Evolutionary conservation across 2,888 invertebrate species (phyloP), one percentile per base, ranked within the genome.

Genomic region (Actias luna): DNA sequence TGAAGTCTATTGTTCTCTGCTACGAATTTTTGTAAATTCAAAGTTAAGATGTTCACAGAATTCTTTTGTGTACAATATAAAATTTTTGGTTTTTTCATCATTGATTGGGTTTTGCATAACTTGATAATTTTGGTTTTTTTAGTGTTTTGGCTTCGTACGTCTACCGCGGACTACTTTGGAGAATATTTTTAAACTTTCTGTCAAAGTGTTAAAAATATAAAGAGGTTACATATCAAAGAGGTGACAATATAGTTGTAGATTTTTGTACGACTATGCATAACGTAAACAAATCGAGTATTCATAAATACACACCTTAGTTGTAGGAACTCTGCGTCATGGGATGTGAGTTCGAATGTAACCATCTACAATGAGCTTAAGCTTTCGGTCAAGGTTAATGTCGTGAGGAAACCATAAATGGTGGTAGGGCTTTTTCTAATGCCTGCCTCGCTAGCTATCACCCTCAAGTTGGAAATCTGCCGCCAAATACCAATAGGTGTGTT

Each of bases 1-100:
- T 69, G 78, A 25, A 91, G 72, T 22, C 50, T 72, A 16, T 46
- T 57, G 62, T 89, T 89, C 64, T 88, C 87, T 33, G 70, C 68
- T 1, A 71, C 35, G 14, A 73, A 58, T 64, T 67, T 78, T 5
- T 69, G 72, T n/a, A 80, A 65, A 36, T 69, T 71, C 2, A 64
- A 42, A 5, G 66, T 60, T 29, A 73, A 66, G 0, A 66, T 57
- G 16, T 59, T 50, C 5, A 69, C 59, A 16, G 63, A 33, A 60
- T 67, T 70, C 33, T 63, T 69, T 55, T 64, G 68, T 7, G 58
- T 42, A 27, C 64, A 29, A 58, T 60, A 4, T 22, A 62, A n/a
- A 10, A 63, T 60, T 71, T 75, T 78, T 64, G 74, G 73, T 14
- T 65, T 69, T 76, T 78, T 75, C 80, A 82, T 82, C 67, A 46